Evolutionary conservation across 1,140 invertebrate genomes (phyloP), one percentile per base, ranked within the genome.

Genomic region (Panagrolaimus sp.): DNA sequence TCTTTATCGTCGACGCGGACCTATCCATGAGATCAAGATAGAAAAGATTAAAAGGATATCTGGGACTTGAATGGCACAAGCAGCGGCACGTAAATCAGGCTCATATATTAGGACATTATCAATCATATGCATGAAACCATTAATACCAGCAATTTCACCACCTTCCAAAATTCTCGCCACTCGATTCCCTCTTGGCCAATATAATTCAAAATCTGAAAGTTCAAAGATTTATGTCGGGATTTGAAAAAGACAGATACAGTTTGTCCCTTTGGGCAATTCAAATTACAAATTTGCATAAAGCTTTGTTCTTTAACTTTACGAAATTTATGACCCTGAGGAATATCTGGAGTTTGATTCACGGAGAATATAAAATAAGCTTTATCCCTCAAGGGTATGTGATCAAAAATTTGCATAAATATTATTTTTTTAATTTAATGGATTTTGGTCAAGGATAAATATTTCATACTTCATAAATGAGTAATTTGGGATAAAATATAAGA

Each of bases 101-200:
- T 78, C 76, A 55, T 79, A 78, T 32, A 78, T 77, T 12, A 78
- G 48, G 10, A 78, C 72, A 43, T 76, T 76, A 21, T 78, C 77
- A 45, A 78, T 73, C 65, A 76, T 72, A 26, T 75, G 74, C 73
- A 81, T 83, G 67, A 77, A 81, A 26, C 79, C 80, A 67, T 82
- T 82, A 69, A 82, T 82, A 46, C 82, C 80, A 10, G 80, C 80
- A 45, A 82, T 83, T 71, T 82, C 82, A 4, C 80, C 80, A 9
- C 80, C 80, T 73, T 82, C 80, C 6, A 82, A 66, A 7, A 82
- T 65, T n/a, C 78, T 69, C 0, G 80, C 80, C 9, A 83, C 78
- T 15, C 79, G 73, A 64, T 83, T 81, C 12, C 82, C 80, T 52
- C 80, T 46, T 28, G 80, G 80, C 80, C 80, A 82, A 62, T 83